phyloP scores from a whole-genome alignment of 2,797 vertebrate species.

The Tokudaia muenninki region DNA sequence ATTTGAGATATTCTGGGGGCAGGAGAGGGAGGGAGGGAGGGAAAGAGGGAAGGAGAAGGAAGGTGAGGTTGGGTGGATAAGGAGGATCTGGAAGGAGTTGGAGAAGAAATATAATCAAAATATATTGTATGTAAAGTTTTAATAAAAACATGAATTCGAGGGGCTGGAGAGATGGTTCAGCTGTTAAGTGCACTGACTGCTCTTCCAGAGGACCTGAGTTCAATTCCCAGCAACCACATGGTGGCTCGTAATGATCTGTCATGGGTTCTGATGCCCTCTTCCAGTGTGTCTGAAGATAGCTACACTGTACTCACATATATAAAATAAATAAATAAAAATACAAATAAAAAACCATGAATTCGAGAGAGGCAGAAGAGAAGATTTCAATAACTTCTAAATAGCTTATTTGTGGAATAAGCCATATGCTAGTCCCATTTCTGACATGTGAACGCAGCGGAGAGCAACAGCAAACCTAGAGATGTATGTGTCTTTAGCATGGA shows the following conservation, averaged over 20 bases:
- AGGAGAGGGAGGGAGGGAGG: too few relatives aligned
- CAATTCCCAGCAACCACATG: not conserved
- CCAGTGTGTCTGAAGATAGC: not conserved
- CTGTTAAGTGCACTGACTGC: not conserved
- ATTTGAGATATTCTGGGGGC: not conserved
- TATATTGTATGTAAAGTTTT: not conserved
- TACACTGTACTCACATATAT: not conserved
- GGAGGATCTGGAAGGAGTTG: not conserved
- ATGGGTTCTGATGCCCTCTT: not conserved
- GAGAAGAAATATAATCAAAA: not conserved
- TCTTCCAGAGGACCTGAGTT: not conserved
- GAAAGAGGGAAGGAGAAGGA: not conserved
- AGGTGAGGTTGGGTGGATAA: not conserved
- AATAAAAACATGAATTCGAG: not conserved
- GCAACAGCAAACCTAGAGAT: not conserved
- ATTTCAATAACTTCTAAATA: fast-evolving
- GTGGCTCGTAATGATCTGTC: not conserved
- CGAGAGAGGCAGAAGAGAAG: not conserved
- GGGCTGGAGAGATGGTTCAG: not conserved
- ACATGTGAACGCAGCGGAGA: not conserved
- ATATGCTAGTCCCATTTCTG: fast-evolving
- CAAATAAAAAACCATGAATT: not conserved
- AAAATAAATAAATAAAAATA: not conserved
- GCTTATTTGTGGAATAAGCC: not conserved
- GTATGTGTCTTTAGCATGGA: not conserved